Evolutionary conservation across 2,797 vertebrate species (phyloP).

Genomic region (Neosilurus hyrtlii): DNA sequence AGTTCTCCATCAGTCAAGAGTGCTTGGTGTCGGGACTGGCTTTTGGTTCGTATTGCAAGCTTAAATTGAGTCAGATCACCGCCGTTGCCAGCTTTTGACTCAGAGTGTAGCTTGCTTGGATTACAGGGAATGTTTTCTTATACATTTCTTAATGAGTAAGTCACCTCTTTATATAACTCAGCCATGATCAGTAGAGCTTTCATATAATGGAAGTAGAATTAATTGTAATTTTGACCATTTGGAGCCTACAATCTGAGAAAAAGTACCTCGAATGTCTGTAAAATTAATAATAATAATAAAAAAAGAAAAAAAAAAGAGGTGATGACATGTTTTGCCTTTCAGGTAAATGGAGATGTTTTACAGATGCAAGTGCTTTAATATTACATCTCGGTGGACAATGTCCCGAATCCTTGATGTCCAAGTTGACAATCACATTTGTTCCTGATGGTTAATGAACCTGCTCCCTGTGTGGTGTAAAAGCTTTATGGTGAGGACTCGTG

Average conservation of each 20-base stretch:
- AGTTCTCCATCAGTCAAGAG: conserved; percentile 31
- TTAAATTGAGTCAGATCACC: conserved; percentile 55
- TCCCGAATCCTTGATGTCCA: neutral
- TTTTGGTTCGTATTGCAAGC: conserved; percentile 50
- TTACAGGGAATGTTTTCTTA: conserved; percentile 21
- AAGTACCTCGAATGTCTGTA: neutral
- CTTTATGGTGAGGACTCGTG: neutral
- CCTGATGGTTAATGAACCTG: neutral
- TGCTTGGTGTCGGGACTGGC: conserved; percentile 28
- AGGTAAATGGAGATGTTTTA: neutral
- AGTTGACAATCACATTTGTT: neutral
- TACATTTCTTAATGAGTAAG: neutral
- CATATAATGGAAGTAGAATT: neutral
- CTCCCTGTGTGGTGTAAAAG: neutral
- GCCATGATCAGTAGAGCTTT: neutral
- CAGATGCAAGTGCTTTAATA: neutral
- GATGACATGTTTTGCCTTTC: neutral
- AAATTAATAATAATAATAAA: no score
- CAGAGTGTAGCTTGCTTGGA: conserved; percentile 53
- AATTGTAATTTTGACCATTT: neutral
- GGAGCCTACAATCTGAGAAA: neutral
- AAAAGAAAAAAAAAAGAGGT: neutral
- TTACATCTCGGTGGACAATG: neutral
- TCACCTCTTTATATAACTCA: neutral
- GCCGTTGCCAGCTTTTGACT: conserved; percentile 54